Percentiles rank a stretch among this genome's conserved stretches.
These are phyloP conservation scores for Leptopilina syphax DNA, from an alignment of 2,888 invertebrate genomes.

Conservation along the genomic window DNA sequence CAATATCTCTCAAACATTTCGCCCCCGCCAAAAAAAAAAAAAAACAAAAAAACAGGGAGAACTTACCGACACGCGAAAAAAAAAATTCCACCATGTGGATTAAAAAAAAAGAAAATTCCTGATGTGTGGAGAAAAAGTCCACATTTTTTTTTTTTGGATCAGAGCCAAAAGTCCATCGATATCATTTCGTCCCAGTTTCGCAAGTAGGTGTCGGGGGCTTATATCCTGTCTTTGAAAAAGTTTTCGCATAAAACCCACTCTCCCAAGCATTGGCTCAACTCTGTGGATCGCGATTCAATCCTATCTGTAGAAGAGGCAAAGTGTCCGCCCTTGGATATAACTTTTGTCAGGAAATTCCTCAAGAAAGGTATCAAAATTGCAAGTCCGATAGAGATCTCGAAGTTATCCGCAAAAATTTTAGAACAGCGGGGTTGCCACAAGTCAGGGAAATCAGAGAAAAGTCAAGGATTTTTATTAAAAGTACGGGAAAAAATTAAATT, in stretches of 20 bases:
- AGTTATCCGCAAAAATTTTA: too few relatives aligned
- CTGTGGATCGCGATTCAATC: conserved; percentile 56
- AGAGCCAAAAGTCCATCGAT: conserved; percentile 43
- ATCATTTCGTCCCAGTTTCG: conserved; percentile 58
- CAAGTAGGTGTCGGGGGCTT: conserved; percentile 58
- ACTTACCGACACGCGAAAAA: neutral
- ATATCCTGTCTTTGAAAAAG: conserved; percentile 48
- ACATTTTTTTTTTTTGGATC: neutral
- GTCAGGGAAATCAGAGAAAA: too few relatives aligned
- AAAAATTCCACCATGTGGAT: neutral
- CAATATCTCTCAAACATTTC: conserved; percentile 40
- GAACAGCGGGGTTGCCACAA: too few relatives aligned
- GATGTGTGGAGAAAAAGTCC: neutral
- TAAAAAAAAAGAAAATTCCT: neutral
- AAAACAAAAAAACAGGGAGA: neutral
- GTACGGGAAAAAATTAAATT: too few relatives aligned
- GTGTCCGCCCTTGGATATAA: conserved; percentile 46
- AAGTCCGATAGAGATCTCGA: neutral
- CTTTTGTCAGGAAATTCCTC: conserved; percentile 49
- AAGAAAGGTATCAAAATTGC: conserved; percentile 24
- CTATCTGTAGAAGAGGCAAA: conserved; percentile 52
- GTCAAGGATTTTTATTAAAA: too few relatives aligned
- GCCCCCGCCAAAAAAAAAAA: neutral
- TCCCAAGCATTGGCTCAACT: conserved; percentile 46
- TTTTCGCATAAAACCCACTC: conserved; percentile 53